Base-by-base conservation (phyloP, 2,888 invertebrate genomes). In the Sminthurinus aureus region DNA sequence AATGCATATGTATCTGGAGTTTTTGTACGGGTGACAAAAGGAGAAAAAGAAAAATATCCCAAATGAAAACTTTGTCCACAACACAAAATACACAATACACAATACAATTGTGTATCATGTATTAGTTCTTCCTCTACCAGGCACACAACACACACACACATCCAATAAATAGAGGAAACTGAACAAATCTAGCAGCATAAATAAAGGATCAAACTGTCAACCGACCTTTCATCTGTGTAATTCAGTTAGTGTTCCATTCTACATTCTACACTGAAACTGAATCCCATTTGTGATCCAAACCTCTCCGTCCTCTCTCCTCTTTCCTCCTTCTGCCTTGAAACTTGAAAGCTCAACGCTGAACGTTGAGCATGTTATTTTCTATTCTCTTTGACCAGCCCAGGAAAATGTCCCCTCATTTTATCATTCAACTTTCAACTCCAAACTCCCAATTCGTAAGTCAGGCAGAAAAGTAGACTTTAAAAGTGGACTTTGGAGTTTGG, bases 211-310 rank as follows among this genome's bases (percentile, higher is more conserved):
- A 76, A 76, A 76, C 76, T 76, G 76, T 76, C 76, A 58, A 15
- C 20, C 58, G 20, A 58, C 58, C 76, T 76, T 76, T 76, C 76
- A 76, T 76, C 76, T 76, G 76, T 76, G 76, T 76, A 76, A 76
- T 76, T 76, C 76, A 52, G n/a, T 76, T 76, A 76, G 71, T 38
- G 38, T 4, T n/a, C n/a, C n/a, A n/a, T n/a, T n/a, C n/a, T n/a
- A n/a, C n/a, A n/a, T n/a, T n/a, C n/a, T 38, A 38, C 38, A 38
- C 38, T 38, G 64, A 38, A 69, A 18, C 76, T 76, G 76, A 24
- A 76, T 20, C 52, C 52, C 58, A 52, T 76, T 76, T 76, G 76
- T 58, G 52, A 76, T 75, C 58, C 1, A 11, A 38, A 38, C 38
- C 38, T 38, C 6, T 20, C 67, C n/a, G 67, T 67, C 8, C 67